These are phyloP conservation scores for Bombus ignitus DNA, from an alignment of 1,140 invertebrate genomes.

Conservation along the genomic window DNA sequence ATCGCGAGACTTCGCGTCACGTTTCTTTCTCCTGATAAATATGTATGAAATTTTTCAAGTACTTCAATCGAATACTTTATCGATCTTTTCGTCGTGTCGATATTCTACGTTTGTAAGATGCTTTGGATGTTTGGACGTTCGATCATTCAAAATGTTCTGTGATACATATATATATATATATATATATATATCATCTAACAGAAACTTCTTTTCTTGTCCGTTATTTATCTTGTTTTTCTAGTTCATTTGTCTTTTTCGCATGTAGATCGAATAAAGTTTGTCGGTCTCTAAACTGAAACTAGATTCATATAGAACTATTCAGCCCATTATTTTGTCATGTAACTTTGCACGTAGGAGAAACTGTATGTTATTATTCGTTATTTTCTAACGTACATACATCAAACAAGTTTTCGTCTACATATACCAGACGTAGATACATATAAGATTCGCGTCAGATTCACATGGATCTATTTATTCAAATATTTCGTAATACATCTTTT, in stretches of 20 bases:
- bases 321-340: background rate
- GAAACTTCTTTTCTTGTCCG: background rate
- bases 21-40: background rate
- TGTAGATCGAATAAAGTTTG: background rate
- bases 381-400: too few relatives aligned
- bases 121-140: background rate
- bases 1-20: background rate
- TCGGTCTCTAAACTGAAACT: background rate
- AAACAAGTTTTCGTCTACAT: too few relatives aligned
- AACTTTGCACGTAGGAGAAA: background rate
- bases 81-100: background rate
- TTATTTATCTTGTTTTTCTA: background rate
- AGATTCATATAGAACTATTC: background rate
- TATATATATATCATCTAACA: background rate
- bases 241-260: background rate
- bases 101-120: background rate
- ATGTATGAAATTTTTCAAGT: background rate
- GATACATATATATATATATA: background rate
- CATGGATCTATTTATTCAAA: too few relatives aligned
- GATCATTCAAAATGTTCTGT: background rate
- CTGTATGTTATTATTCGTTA: background rate
- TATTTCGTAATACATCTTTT: too few relatives aligned
- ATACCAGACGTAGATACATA: background rate
- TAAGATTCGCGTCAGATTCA: background rate
- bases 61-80: background rate